Conservation (phyloP, 2,113 vertebrate species). For the Oncorhynchus clarkii region DNA sequence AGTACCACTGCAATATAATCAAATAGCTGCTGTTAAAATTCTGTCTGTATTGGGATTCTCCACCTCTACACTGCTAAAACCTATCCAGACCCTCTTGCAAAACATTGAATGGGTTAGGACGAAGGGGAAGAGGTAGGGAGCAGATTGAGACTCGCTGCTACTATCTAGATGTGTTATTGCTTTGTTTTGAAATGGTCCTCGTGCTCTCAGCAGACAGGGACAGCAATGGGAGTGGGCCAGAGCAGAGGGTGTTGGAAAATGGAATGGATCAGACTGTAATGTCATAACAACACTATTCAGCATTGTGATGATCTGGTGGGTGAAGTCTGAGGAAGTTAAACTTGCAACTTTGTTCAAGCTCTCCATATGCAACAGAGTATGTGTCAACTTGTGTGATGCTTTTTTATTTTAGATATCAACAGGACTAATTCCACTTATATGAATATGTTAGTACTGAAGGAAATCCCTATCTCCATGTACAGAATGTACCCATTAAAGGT, state of each 20-base stretch:
- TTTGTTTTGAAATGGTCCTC: too few relatives aligned
- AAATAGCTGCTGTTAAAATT: too few relatives aligned
- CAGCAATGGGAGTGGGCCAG: neutral
- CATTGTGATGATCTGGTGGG: neutral
- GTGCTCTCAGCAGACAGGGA: too few relatives aligned
- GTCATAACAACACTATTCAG: neutral
- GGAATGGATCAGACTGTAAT: slow-evolving; percentile 1
- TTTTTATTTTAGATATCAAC: neutral
- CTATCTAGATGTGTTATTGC: neutral
- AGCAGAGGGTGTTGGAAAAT: neutral
- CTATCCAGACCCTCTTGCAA: too few relatives aligned
- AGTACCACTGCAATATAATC: too few relatives aligned
- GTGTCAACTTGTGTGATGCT: neutral
- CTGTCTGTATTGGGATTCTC: too few relatives aligned
- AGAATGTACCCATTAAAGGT: too few relatives aligned
- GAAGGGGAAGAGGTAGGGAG: too few relatives aligned
- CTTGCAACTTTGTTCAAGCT: neutral
- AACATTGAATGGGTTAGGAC: too few relatives aligned
- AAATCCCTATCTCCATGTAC: neutral
- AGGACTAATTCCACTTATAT: neutral
- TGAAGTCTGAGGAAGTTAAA: neutral
- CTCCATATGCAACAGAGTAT: neutral
- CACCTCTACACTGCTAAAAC: too few relatives aligned
- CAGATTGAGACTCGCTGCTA: neutral
- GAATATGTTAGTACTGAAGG: neutral